Conservation (phyloP, 2,888 invertebrate species). For the Trachelus iudaicus region DNA sequence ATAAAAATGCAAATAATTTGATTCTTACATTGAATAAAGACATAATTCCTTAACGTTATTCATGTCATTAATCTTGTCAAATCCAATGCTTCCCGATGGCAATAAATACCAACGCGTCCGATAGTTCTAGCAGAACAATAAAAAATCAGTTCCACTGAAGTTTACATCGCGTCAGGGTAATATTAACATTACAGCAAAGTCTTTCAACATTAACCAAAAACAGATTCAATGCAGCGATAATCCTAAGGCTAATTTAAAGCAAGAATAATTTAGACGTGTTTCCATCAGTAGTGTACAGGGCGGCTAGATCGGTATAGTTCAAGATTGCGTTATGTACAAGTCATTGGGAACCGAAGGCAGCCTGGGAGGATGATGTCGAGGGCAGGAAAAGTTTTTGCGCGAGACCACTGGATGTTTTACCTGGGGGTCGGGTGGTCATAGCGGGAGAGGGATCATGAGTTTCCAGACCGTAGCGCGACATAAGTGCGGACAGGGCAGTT, state of each 20-base stretch:
- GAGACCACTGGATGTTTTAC: constrained; percentile 53
- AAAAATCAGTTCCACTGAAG: background rate
- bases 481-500: constrained; percentile 67
- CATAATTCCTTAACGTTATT: background rate
- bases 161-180: background rate
- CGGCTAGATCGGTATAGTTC: constrained; percentile 2
- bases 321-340: constrained; percentile 20
- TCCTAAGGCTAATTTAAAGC: constrained; percentile 32
- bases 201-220: constrained; percentile 15
- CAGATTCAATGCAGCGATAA: constrained; percentile 29
- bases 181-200: background rate
- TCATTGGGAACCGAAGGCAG: constrained; percentile 52
- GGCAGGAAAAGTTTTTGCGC: constrained; percentile 53
- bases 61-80: background rate
- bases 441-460: constrained; percentile 57
- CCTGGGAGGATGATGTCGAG: constrained; percentile 53
- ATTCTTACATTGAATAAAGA: background rate
- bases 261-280: constrained; percentile 38
- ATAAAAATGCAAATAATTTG: background rate
- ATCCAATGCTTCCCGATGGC: background rate
- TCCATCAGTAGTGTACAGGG: constrained; percentile 32
- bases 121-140: background rate
- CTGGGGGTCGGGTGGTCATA: constrained; percentile 57
- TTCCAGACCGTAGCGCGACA: constrained; percentile 67
- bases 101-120: background rate